Base-by-base conservation (phyloP, 2,113 vertebrate species). In the Australoheros scitulus region DNA sequence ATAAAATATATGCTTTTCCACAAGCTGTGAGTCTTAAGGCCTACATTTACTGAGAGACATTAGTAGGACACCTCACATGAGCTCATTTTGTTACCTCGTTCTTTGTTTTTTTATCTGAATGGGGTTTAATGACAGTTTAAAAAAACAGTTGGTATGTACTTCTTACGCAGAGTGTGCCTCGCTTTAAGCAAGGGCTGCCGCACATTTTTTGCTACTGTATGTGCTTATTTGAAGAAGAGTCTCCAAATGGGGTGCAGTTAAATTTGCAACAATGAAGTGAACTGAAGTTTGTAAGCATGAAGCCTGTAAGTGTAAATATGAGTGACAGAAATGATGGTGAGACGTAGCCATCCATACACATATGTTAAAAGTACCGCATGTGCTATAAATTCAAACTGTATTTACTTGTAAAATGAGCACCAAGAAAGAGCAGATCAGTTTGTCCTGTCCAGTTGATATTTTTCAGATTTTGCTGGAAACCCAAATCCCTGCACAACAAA, bases 171-270 rank as follows among this genome's bases (percentile, higher is more conserved):
- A 8, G 26, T 26, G 26, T 26, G 26, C 26, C 26, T 3, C 26
- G 26, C 26, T 26, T 26, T 26, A 26, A 26, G 26, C 26, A 26
- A 26, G 26, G 3, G 26, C 9, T 10, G 22, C 38, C 64, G 47
- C 64, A 43, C 17, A 18, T 29, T 50, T 68, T 68, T 50, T 41
- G 10, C 15, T 68, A 29, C 26, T 26, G 26, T 26, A 26, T 15
- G 43, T 52, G 43, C 6, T 13, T 70, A 11, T 70, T 52, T 32
- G 43, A 70, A 70, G 22, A 70, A 70, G 65, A 70, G 26, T 50
- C 0, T 0, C 2, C 43, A 70, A 50, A 50, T 50, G 9, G 9
- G 24, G 2, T 70, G 29, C 29, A 0, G 65, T 22, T 50, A 50
- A 18, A 24, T 50, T 70, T 70, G 65, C 65, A 50, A 70, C 43